These are phyloP conservation scores for Sebastes hopkinsi DNA, from an alignment of 2,797 vertebrate species.

Conservation along the genomic window DNA sequence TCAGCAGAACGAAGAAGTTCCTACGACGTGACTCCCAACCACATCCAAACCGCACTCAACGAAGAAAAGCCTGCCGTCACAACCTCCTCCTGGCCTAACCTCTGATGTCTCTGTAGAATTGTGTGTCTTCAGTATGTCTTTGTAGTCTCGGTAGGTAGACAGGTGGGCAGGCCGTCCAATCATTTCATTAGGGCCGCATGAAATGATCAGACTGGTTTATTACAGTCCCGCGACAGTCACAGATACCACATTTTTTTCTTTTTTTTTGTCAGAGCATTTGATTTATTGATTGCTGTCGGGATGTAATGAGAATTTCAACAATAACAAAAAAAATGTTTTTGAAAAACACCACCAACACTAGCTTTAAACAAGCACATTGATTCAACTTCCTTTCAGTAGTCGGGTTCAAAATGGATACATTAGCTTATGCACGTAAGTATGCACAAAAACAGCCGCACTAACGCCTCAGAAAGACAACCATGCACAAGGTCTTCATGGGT, in stretches of 20 bases:
- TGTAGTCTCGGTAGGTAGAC: background rate
- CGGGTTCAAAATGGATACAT: background rate
- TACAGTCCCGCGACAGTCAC: no score
- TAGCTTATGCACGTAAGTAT: background rate
- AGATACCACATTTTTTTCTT: rapidly evolving
- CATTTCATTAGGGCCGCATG: no score
- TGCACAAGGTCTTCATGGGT: background rate
- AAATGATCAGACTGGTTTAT: no score
- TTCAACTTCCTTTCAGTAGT: background rate
- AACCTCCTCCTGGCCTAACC: background rate
- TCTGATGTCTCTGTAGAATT: background rate
- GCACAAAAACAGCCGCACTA: background rate
- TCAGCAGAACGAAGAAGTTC: background rate
- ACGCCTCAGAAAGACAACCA: background rate
- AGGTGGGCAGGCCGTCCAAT: no score
- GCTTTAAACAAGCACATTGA: background rate
- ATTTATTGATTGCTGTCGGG: no score
- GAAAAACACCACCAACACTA: no score
- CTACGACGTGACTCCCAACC: background rate
- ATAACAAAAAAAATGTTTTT: no score
- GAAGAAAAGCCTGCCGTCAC: background rate
- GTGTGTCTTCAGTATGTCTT: background rate
- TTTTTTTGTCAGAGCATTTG: no score
- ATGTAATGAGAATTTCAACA: no score
- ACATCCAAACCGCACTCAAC: background rate